These are phyloP conservation scores for Anthonomus grandis DNA, from an alignment of 1,140 invertebrate genomes.

Conservation along the genomic window DNA sequence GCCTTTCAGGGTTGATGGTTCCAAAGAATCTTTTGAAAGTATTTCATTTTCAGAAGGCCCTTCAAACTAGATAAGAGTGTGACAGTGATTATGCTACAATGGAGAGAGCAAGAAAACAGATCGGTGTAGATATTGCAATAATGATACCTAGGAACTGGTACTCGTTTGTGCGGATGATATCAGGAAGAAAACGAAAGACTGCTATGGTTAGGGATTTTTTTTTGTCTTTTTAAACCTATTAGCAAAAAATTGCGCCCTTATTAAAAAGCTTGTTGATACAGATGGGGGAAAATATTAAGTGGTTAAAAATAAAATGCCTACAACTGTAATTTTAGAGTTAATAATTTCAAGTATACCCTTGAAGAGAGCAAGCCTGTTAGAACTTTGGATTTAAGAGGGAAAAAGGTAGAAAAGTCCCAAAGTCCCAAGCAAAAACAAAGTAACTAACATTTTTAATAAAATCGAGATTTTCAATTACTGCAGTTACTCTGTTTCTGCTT, in stretches of 20 bases:
- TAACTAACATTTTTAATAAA: too few relatives aligned
- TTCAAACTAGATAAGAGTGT: too few relatives aligned
- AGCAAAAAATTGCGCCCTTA: background rate
- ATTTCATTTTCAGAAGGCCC: too few relatives aligned
- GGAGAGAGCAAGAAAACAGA: too few relatives aligned
- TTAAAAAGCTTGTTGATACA: conserved; percentile 1
- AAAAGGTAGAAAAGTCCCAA: conserved; percentile 7
- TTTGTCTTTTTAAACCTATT: background rate
- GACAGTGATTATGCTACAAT: too few relatives aligned
- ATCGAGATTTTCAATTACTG: too few relatives aligned
- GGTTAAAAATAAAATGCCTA: background rate
- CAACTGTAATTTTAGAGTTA: conserved; percentile 1
- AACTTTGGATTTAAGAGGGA: background rate
- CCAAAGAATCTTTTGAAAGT: too few relatives aligned
- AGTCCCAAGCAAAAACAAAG: too few relatives aligned
- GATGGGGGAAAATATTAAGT: too few relatives aligned
- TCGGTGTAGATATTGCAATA: too few relatives aligned
- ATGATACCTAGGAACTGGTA: background rate
- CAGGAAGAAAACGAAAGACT: background rate
- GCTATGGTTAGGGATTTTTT: background rate
- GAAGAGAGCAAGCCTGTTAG: background rate
- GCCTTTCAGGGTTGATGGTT: too few relatives aligned
- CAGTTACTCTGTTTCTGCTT: too few relatives aligned
- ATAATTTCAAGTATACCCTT: background rate
- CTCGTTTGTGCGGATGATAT: background rate